These are phyloP conservation scores for Calycopis cecrops DNA, from an alignment of 1,140 invertebrate genomes.

Conservation along the genomic window DNA sequence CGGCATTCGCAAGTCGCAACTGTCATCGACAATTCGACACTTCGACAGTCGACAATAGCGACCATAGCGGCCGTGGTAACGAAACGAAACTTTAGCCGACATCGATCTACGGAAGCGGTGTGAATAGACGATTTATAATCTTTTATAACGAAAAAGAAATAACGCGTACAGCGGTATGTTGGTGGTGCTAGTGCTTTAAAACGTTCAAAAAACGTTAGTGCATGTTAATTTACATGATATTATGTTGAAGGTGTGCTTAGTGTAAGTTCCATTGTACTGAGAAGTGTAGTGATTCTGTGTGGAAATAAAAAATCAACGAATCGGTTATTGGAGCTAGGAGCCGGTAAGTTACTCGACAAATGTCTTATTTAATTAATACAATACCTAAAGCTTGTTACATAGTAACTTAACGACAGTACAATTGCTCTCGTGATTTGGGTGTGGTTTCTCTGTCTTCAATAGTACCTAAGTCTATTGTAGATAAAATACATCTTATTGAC, in stretches of 20 bases:
- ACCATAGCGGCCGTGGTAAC: constrained; percentile 36
- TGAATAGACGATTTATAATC: constrained; percentile 43
- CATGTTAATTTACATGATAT: constrained; percentile 45
- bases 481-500: constrained; percentile 28
- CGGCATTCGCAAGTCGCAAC: constrained; percentile 42
- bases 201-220: constrained; percentile 50
- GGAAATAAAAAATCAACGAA: constrained; percentile 42
- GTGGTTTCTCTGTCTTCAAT: constrained; percentile 32
- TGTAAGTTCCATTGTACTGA: constrained; percentile 50
- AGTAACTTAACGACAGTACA: too few species aligned
- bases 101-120: constrained; percentile 63
- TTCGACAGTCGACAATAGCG: constrained; percentile 37
- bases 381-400: constrained; percentile 1
- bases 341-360: constrained; percentile 50
- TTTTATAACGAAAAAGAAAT: constrained; percentile 52
- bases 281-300: constrained; percentile 49
- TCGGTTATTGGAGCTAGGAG: constrained; percentile 39
- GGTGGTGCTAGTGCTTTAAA: constrained; percentile 65
- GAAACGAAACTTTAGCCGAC: constrained; percentile 52
- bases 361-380: constrained; percentile 1
- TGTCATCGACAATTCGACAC: constrained; percentile 15
- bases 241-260: constrained; percentile 64
- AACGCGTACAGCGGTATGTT: constrained; percentile 57
- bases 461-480: constrained; percentile 56
- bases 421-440: constrained; percentile 27